Base-by-base conservation (phyloP, 2,888 invertebrate species). In the Rotaria socialis region DNA sequence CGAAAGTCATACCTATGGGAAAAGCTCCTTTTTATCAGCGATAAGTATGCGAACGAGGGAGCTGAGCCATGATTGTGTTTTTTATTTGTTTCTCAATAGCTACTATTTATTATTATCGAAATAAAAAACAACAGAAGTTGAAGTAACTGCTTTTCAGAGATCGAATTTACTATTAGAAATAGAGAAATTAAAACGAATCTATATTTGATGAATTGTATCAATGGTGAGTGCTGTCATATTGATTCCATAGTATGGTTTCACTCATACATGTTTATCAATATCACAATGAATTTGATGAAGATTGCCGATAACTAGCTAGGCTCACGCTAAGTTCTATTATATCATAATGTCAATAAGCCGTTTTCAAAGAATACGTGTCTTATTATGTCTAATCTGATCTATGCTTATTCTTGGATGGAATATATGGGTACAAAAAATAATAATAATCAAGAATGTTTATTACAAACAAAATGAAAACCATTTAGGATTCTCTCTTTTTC, bases 21-120 rank as follows among this genome's bases (percentile, higher is more conserved):
- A 67, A 67, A 67, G 27, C 14, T 27, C 35, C 27, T 67, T 67
- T 67, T 67, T 7, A 16, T 67, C 67, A 14, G 35, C 35, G 19
- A 35, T 67, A 67, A 35, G 35, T 67, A 35, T 67, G 67, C 35
- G 67, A 67, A 67, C 67, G 27, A 67, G 67, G 35, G 67, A 67
- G 35, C 27, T 27, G 35, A 67, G 35, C 35, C 67, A 35, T 67
- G 35, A 35, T 27, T 41, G 35, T 35, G 19, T 55, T 67, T 67
- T 35, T 41, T 67, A 35, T 67, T 41, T 67, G 19, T 67, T 35
- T 67, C 67, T 67, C 67, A 14, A 60, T 60, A 5, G 27, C 27
- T 60, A 24, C 58, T 60, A 60, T 60, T 60, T 60, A 35, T 35
- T 35, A 35, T 35, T 35, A 35, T 35, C 35, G 35, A 67, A 67